Percentiles rank a stretch among this genome's conserved stretches.
These are phyloP conservation scores for Cygnus olor DNA, from an alignment of 2,797 vertebrate species.

Conservation along the genomic window DNA sequence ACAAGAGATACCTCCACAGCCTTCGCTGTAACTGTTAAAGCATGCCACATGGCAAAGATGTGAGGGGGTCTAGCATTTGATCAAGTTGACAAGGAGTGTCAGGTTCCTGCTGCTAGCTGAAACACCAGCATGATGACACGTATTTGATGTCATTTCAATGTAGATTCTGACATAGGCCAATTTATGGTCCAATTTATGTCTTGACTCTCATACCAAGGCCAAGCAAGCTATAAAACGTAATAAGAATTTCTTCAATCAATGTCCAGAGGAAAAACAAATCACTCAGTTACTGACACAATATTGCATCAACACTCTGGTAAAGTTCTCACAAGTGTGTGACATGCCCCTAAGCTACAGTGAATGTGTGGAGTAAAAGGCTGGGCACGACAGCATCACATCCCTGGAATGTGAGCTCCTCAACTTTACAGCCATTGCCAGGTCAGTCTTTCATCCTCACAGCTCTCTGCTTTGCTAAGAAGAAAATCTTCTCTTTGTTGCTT, in stretches of 20 bases:
- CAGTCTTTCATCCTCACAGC: slow-evolving; percentile 50
- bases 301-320: slow-evolving; percentile 76
- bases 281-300: slow-evolving; percentile 77
- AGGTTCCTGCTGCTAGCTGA: slow-evolving; percentile 59
- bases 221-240: slow-evolving; percentile 83
- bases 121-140: slow-evolving; percentile 65
- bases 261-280: slow-evolving; percentile 84
- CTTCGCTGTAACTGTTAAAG: slow-evolving; percentile 40
- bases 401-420: slow-evolving; percentile 30
- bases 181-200: slow-evolving; percentile 84
- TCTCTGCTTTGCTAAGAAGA: slow-evolving; percentile 53
- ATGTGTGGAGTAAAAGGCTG: slow-evolving; percentile 40
- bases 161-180: slow-evolving; percentile 80
- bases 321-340: slow-evolving; percentile 79
- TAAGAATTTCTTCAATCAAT: slow-evolving; percentile 86
- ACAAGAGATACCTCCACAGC: slow-evolving; percentile 19
- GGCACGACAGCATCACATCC: not conserved
- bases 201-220: slow-evolving; percentile 79
- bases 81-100: slow-evolving; percentile 71
- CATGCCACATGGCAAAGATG: slow-evolving; percentile 55
- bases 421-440: slow-evolving; percentile 53
- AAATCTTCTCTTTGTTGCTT: slow-evolving; percentile 29
- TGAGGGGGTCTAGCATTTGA: slow-evolving; percentile 67
- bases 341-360: slow-evolving; percentile 71
- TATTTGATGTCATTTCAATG: slow-evolving; percentile 79